These are phyloP conservation scores for Bradypus variegatus DNA, from an alignment of 2,797 vertebrate genomes.

Conservation along the genomic window DNA sequence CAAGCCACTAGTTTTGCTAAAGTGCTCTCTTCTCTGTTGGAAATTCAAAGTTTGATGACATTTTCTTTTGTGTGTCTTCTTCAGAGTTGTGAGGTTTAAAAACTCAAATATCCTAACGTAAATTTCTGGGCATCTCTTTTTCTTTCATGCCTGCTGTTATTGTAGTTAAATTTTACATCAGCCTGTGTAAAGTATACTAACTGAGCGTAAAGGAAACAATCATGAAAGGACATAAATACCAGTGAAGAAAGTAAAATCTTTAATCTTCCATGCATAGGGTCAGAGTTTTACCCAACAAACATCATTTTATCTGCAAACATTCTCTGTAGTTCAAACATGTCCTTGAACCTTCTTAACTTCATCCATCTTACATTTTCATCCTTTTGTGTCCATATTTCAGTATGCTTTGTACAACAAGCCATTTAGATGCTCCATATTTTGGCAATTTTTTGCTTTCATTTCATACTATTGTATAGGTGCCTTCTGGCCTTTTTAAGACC, in stretches of 20 bases:
- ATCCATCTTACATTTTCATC: background rate
- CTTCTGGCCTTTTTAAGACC: constrained; percentile 9
- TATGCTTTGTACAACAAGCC: background rate
- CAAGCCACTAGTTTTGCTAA: constrained; percentile 58
- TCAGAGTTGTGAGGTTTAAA: background rate
- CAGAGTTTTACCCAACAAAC: background rate
- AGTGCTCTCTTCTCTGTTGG: constrained; percentile 66
- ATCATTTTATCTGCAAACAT: constrained; percentile 18
- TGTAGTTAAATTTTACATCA: constrained; percentile 36
- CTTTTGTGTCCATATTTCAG: background rate
- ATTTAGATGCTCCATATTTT: background rate
- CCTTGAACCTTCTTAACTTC: constrained; percentile 7
- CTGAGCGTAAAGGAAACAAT: background rate
- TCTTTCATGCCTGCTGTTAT: background rate
- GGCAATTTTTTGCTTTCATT: background rate
- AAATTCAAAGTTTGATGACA: constrained; percentile 61
- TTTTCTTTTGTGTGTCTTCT: background rate
- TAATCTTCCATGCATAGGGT: background rate
- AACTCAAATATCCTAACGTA: background rate
- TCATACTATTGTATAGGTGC: background rate
- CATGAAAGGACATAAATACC: background rate
- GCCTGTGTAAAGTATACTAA: background rate
- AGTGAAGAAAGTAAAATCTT: constrained; percentile 9
- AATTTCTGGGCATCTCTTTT: background rate
- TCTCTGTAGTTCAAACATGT: constrained; percentile 17